Evolutionary conservation across 2,797 vertebrate genomes (phyloP).

Genomic region (Typhlichthys subterraneus): DNA sequence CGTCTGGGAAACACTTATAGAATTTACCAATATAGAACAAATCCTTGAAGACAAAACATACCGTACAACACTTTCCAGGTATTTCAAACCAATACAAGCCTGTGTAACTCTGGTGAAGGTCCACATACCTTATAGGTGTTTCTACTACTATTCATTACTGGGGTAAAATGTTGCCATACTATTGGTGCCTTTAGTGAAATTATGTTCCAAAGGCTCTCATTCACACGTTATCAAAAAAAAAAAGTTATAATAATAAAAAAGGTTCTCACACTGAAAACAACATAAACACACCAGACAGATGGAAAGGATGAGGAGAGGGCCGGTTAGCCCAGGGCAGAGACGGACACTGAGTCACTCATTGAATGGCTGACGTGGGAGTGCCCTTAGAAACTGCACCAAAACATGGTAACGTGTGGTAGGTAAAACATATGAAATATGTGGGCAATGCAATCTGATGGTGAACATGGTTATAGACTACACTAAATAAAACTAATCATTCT

Average conservation of each 20-base stretch:
- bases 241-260: background rate
- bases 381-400: constrained; percentile 58
- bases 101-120: no score
- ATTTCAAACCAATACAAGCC: no score
- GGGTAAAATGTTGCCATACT: no score
- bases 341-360: constrained; percentile 53
- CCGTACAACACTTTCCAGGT: no score
- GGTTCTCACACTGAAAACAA: constrained; percentile 20
- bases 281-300: constrained; percentile 45
- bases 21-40: no score
- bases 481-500: no score
- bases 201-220: background rate
- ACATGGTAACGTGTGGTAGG: constrained; percentile 36
- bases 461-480: no score
- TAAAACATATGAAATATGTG: background rate
- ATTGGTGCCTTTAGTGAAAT: constrained; percentile 6
- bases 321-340: constrained; percentile 34
- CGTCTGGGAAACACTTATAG: constrained; percentile 48
- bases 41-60: no score
- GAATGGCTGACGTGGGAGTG: no score
- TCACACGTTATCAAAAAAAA: constrained; percentile 4
- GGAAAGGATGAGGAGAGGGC: constrained; percentile 68
- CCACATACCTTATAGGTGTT: no score
- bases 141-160: no score
- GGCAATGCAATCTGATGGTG: background rate